Percentiles rank a stretch among this genome's conserved stretches.
Evolutionary conservation across 1,140 invertebrate species (phyloP).

Genomic region (Centruroides vittatus): DNA sequence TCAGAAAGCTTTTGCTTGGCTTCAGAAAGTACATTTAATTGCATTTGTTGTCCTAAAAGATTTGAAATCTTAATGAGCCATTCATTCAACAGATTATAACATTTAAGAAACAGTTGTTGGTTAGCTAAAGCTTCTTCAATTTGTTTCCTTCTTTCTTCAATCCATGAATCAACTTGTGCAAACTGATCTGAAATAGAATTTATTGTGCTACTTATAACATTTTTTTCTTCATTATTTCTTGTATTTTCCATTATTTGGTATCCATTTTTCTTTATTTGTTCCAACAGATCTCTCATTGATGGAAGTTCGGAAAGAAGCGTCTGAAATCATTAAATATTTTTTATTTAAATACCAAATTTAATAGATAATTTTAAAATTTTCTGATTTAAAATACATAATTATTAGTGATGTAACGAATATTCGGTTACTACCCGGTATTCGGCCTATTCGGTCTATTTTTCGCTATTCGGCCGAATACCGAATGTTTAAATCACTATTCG

Average conservation of each 20-base stretch:
- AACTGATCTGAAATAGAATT: conserved; percentile 59
- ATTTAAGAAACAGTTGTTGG: conserved; percentile 66
- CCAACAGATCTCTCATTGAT: conserved; percentile 47
- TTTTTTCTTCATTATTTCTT: conserved; percentile 56
- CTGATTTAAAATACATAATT: conserved; percentile 4
- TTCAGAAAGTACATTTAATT: conserved; percentile 49
- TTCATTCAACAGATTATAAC: conserved; percentile 59
- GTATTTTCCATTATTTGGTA: conserved; percentile 61
- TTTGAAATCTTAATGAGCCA: conserved; percentile 69
- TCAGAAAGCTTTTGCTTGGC: conserved; percentile 70
- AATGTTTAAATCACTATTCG: too few relatives aligned
- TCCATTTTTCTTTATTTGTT: conserved; percentile 58
- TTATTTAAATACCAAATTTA: too few relatives aligned
- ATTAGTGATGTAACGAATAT: too few relatives aligned
- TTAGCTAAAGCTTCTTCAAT: conserved; percentile 75
- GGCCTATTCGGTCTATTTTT: too few relatives aligned
- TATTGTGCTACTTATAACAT: conserved; percentile 56
- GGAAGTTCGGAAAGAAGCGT: too few relatives aligned
- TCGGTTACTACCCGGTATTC: too few relatives aligned
- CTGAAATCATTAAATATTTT: too few relatives aligned
- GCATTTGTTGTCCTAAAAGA: conserved; percentile 39
- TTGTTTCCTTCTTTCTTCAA: conserved; percentile 66
- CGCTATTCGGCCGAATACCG: too few relatives aligned
- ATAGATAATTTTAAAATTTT: too few relatives aligned
- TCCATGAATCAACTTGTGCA: conserved; percentile 50